These are phyloP conservation scores for Andricus grossulariae DNA, from an alignment of 1,140 invertebrate genomes.

Conservation along the genomic window DNA sequence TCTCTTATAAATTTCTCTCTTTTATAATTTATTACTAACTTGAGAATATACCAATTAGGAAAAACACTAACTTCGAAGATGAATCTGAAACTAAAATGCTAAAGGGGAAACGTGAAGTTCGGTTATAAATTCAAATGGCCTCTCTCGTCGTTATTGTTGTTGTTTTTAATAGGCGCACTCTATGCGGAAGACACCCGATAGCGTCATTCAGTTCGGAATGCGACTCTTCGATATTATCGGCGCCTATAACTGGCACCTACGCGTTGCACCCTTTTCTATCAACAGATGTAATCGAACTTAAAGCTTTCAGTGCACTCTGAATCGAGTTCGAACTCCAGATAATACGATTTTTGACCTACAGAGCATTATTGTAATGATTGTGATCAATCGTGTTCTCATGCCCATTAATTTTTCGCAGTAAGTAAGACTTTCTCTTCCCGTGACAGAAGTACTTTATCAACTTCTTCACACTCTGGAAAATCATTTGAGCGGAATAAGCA, in stretches of 20 bases:
- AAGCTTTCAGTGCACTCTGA: neutral
- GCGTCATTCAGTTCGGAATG: constrained; percentile 4
- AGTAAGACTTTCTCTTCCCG: neutral
- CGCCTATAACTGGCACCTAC: constrained; percentile 15
- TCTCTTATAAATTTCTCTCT: too few relatives aligned
- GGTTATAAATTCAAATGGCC: neutral
- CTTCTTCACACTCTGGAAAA: neutral
- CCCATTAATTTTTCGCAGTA: constrained; percentile 18
- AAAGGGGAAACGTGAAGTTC: neutral
- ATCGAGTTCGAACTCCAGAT: constrained; percentile 3
- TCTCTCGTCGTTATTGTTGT: constrained; percentile 6
- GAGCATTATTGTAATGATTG: neutral
- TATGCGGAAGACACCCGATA: constrained; percentile 7
- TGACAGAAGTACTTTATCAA: constrained; percentile 7
- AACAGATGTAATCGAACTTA: constrained; percentile 15
- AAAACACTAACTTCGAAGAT: neutral
- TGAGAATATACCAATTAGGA: neutral
- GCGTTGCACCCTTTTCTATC: constrained; percentile 19
- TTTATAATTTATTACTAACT: too few relatives aligned
- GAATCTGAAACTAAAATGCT: neutral
- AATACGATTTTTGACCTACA: constrained; percentile 18
- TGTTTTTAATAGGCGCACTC: constrained; percentile 18
- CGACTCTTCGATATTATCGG: constrained; percentile 13
- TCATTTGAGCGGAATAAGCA: neutral
- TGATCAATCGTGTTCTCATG: neutral